Evolutionary conservation across 1,140 invertebrate species (phyloP).

Genomic region (Zaprionus lachaisei): DNA sequence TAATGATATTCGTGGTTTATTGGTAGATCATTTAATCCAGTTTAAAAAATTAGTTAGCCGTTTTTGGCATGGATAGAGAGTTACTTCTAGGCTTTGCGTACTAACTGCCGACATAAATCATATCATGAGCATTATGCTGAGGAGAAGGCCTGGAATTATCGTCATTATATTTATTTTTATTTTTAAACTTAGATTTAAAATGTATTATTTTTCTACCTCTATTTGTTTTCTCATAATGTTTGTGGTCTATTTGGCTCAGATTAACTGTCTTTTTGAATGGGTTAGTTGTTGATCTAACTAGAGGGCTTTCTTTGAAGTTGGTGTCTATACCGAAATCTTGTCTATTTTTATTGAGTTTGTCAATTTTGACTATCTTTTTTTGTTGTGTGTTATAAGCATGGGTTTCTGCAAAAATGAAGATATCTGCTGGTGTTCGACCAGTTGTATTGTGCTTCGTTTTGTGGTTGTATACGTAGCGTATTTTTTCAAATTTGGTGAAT

Average conservation of each 20-base stretch:
- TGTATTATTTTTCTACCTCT: no score
- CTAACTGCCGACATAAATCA: no score
- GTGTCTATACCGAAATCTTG: neutral
- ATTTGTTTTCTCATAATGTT: slow-evolving; percentile 20
- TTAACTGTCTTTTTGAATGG: slow-evolving; percentile 8
- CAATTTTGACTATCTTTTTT: neutral
- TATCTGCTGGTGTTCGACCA: slow-evolving; percentile 13
- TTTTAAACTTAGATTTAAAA: no score
- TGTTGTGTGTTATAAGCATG: neutral
- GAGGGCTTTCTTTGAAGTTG: neutral
- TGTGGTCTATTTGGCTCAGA: slow-evolving; percentile 1
- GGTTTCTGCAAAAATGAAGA: slow-evolving; percentile 13
- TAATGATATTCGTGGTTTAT: no score
- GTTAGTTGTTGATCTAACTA: neutral
- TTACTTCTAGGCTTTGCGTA: no score
- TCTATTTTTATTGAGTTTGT: neutral
- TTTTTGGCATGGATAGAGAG: no score
- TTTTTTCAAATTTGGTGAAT: neutral
- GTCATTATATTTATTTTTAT: neutral
- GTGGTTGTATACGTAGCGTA: slow-evolving; percentile 13
- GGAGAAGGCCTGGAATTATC: no score
- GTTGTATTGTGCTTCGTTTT: slow-evolving; percentile 22
- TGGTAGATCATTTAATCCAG: no score
- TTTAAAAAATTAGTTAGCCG: no score
- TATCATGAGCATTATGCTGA: no score